phyloP scores from a whole-genome alignment of 2,888 invertebrate species.

The Operophtera brumata region DNA sequence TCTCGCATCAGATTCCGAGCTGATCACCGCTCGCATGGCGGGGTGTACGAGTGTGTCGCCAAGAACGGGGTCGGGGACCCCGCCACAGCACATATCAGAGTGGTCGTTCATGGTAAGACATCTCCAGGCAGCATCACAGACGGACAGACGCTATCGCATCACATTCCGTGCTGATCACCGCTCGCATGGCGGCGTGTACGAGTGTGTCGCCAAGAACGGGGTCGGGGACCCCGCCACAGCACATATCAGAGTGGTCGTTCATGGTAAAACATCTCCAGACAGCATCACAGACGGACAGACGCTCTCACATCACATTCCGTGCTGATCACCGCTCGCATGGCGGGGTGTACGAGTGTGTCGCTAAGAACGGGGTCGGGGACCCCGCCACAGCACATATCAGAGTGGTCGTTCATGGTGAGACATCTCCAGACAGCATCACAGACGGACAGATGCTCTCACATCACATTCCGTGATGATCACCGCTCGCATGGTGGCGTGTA shows the following conservation, averaged over 20 bases:
- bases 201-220: conserved; percentile 87
- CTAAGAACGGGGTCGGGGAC: conserved; percentile 87
- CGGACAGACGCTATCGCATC: conserved; percentile 71
- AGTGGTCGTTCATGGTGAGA: conserved; percentile 86
- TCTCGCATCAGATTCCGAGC: conserved; percentile 83
- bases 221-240: conserved; percentile 87
- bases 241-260: conserved; percentile 84
- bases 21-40: conserved; percentile 84
- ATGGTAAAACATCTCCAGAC: conserved; percentile 78
- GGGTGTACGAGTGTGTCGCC: conserved; percentile 86
- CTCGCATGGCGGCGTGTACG: conserved; percentile 85
- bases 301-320: conserved; percentile 82
- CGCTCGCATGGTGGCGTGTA: conserved; percentile 85
- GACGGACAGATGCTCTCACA: conserved; percentile 63
- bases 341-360: conserved; percentile 87
- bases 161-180: conserved; percentile 84
- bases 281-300: conserved; percentile 17
- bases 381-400: conserved; percentile 84
- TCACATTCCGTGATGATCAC: conserved; percentile 84
- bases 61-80: conserved; percentile 88
- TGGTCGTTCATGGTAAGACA: conserved; percentile 86
- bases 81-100: conserved; percentile 83
- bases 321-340: conserved; percentile 84
- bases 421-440: too few species aligned
- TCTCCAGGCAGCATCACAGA: too few species aligned